Percentiles rank a stretch among this genome's conserved stretches.
These are phyloP conservation scores for Choloepus hoffmanni DNA, from an alignment of 2,113 vertebrate genomes.

Conservation along the genomic window DNA sequence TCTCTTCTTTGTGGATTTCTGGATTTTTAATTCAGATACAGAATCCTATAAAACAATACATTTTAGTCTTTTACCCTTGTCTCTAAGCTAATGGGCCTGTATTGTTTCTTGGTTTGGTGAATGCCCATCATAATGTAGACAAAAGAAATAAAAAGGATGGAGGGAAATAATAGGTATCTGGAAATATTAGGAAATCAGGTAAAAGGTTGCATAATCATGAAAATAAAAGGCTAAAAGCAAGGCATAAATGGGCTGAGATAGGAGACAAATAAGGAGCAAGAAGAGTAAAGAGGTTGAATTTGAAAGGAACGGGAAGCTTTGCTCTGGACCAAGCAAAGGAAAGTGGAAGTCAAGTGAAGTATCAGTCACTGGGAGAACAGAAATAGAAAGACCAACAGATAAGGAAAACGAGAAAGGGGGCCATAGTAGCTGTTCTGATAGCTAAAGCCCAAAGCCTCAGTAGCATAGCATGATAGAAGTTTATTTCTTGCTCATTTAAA, in stretches of 20 bases:
- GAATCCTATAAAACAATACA: neutral
- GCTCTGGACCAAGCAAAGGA: neutral
- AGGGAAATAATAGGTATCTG: neutral
- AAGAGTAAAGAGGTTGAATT: neutral
- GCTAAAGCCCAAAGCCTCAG: neutral
- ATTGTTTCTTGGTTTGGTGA: no score
- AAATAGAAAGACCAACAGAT: neutral
- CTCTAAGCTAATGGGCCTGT: neutral
- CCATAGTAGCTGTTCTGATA: neutral
- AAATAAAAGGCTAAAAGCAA: slow-evolving; percentile 20
- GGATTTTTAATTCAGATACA: neutral
- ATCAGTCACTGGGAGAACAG: neutral
- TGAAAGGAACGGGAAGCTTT: neutral
- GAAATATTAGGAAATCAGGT: neutral
- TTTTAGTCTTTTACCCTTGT: neutral
- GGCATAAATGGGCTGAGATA: neutral
- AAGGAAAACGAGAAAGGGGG: neutral
- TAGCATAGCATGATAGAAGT: neutral
- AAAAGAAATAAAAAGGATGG: neutral
- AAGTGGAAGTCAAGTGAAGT: neutral
- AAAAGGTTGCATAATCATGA: neutral
- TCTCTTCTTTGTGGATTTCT: slow-evolving; percentile 1
- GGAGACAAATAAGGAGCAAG: neutral
- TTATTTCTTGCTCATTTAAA: neutral
- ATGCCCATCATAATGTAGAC: neutral